These are phyloP conservation scores for Cephus rjabovi DNA, from an alignment of 2,888 invertebrate species.

Conservation along the genomic window DNA sequence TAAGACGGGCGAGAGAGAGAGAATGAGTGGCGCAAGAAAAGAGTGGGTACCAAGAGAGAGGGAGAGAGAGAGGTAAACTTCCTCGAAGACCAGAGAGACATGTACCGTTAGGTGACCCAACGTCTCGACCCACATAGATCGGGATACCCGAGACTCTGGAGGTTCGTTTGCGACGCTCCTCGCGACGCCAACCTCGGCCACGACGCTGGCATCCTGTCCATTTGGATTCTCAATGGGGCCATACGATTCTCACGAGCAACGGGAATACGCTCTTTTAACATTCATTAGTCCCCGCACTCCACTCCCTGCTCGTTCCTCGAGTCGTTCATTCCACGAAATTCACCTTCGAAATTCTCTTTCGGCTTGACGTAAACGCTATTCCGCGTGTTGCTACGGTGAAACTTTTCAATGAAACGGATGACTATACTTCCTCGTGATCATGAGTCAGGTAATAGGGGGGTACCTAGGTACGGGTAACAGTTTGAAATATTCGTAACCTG, in stretches of 20 bases:
- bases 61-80: constrained; percentile 12
- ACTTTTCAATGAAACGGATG: neutral
- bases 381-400: neutral
- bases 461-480: neutral
- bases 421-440: neutral
- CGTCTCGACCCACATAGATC: constrained; percentile 51
- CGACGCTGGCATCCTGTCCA: neutral
- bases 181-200: neutral
- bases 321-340: neutral
- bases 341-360: neutral
- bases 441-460: neutral
- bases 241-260: neutral
- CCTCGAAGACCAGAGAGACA: neutral
- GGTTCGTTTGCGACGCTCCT: neutral
- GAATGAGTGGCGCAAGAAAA: neutral
- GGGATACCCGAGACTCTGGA: neutral
- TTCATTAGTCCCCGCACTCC: neutral
- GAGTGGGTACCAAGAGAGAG: neutral
- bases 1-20: constrained; percentile 2
- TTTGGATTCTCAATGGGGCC: neutral
- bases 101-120: constrained; percentile 64
- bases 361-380: neutral
- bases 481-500: neutral
- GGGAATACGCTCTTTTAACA: neutral
- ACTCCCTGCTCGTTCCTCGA: neutral